phyloP scores from a whole-genome alignment of 30 jellyfish, hydroid and myxozoan genomes.

The Nemopilema nomurai region DNA sequence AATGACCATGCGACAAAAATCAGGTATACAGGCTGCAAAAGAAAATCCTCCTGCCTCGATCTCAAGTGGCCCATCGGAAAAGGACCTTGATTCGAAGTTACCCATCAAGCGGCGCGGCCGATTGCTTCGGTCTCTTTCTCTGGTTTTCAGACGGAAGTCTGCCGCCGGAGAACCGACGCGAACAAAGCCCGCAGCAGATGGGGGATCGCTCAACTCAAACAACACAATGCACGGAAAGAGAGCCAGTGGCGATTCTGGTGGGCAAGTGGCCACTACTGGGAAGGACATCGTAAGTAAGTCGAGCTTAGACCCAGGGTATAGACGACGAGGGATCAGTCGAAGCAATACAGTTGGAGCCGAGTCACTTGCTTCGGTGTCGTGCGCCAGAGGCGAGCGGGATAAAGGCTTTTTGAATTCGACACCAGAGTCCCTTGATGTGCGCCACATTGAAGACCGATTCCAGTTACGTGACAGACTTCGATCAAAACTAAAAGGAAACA shows the following conservation, averaged over 20 bases:
- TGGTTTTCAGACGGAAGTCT: slow-evolving; percentile 19
- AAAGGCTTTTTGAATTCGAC: neutral
- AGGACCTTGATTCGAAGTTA: neutral
- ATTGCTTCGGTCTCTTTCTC: slow-evolving; percentile 49
- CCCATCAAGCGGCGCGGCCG: slow-evolving; percentile 30
- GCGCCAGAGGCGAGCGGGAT: neutral
- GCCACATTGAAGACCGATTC: neutral
- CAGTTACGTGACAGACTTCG: neutral
- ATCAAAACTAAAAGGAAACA: neutral
- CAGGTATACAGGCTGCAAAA: neutral
- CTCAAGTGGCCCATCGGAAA: neutral
- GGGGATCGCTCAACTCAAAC: neutral
- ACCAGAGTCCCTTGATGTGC: neutral
- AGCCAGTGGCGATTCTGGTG: neutral
- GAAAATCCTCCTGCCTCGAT: neutral
- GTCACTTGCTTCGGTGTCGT: slow-evolving; percentile 22
- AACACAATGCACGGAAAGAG: neutral
- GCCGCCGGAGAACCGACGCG: neutral
- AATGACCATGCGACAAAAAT: neutral
- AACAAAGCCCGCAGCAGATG: too few relatives aligned
- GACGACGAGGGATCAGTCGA: slow-evolving; percentile 35
- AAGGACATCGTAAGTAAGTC: neutral
- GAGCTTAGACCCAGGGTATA: neutral
- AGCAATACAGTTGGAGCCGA: slow-evolving; percentile 76
- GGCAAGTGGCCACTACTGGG: slow-evolving; percentile 11